Evolutionary conservation across 1,140 invertebrate genomes (phyloP).

Genomic region (Drosophila orosa): DNA sequence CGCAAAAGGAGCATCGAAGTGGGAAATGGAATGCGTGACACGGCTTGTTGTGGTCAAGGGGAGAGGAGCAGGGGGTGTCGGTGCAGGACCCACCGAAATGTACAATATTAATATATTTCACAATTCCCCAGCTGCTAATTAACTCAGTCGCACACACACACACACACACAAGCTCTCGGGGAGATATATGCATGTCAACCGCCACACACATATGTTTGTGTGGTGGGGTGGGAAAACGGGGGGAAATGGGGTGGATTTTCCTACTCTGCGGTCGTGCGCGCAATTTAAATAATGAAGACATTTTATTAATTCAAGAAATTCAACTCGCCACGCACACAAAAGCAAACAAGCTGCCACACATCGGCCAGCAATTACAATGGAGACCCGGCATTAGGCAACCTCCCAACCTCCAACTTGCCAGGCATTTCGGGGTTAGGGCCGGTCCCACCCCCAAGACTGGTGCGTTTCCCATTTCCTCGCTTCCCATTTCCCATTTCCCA

Average conservation of each 20-base stretch:
- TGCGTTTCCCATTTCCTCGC: conserved; percentile 39
- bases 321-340: conserved; percentile 58
- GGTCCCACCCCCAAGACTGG: conserved; percentile 8
- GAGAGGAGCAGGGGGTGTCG: not conserved
- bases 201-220: conserved; percentile 48
- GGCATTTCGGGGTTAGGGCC: conserved; percentile 41
- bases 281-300: conserved; percentile 83
- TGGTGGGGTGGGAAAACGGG: not conserved
- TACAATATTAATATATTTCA: conserved; percentile 83
- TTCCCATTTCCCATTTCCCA: conserved; percentile 24
- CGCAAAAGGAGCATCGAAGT: conserved; percentile 61
- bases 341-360: conserved; percentile 29
- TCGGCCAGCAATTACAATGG: conserved; percentile 63
- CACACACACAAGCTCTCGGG: conserved; percentile 13
- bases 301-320: conserved; percentile 83
- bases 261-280: conserved; percentile 70
- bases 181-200: conserved; percentile 44
- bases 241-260: conserved; percentile 34
- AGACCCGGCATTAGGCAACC: conserved; percentile 74
- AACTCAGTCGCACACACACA: conserved; percentile 60
- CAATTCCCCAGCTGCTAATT: conserved; percentile 82
- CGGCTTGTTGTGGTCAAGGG: conserved; percentile 18
- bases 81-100: conserved; percentile 63
- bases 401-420: conserved; percentile 45
- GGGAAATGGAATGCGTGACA: conserved; percentile 34